Conservation (phyloP, 2,113 vertebrate genomes). For the Triplophysa dalaica region DNA sequence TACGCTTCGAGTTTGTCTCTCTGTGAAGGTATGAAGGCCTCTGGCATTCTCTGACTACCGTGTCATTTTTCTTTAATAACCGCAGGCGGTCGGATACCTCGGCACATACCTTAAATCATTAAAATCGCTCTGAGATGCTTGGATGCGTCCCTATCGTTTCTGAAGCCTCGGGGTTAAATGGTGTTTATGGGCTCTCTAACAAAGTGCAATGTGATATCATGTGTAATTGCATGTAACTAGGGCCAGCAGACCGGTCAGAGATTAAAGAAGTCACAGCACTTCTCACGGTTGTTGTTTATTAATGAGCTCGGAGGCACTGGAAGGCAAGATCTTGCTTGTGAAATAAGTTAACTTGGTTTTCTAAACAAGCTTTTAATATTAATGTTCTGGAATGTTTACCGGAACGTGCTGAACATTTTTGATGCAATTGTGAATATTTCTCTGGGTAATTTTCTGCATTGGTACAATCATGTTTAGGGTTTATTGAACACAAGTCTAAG, state of each 20-base stretch:
- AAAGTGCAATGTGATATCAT: constrained; percentile 4
- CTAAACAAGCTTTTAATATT: constrained; percentile 7
- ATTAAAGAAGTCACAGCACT: background rate
- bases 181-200: constrained; percentile 22
- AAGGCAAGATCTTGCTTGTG: background rate
- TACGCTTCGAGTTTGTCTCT: background rate
- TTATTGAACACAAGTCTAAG: too few relatives aligned
- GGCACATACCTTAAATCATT: constrained; percentile 12
- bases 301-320: constrained; percentile 22
- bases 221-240: constrained; percentile 8
- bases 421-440: too few relatives aligned
- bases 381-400: constrained; percentile 11
- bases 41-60: background rate
- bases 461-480: too few relatives aligned
- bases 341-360: constrained; percentile 8
- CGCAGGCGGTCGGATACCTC: constrained; percentile 5
- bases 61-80: constrained; percentile 12
- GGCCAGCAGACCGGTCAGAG: constrained; percentile 5
- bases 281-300: constrained; percentile 20
- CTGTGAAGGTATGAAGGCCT: background rate
- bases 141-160: background rate
- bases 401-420: constrained; percentile 16
- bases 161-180: background rate
- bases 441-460: too few relatives aligned
- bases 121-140: constrained; percentile 1